Conservation (phyloP, 2,888 invertebrate species). For the Chirona hameri region DNA sequence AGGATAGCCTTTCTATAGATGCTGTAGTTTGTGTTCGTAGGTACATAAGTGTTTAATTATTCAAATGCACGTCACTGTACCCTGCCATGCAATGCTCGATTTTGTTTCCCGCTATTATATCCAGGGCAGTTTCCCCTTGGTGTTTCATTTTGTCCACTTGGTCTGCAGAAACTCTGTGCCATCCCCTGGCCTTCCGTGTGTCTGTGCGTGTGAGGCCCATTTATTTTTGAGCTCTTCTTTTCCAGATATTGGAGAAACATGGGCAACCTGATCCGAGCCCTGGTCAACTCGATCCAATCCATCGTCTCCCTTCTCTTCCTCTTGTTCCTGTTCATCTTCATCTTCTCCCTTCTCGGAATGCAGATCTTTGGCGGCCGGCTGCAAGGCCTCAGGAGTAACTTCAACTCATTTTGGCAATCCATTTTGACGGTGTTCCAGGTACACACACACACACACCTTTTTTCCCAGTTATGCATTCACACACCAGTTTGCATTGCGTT, state of each 20-base stretch:
- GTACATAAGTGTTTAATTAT: neutral
- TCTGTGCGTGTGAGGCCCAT: neutral
- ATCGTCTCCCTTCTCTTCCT: slow-evolving; percentile 95
- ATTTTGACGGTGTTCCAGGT: slow-evolving; percentile 99
- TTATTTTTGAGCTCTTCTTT: slow-evolving; percentile 39
- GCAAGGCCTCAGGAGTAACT: slow-evolving; percentile 92
- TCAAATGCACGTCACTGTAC: neutral
- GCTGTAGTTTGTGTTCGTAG: neutral
- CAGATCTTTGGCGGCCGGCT: slow-evolving; percentile 99
- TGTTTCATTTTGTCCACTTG: neutral
- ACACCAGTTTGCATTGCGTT: neutral
- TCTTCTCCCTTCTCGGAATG: slow-evolving; percentile 98
- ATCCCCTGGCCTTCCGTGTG: neutral
- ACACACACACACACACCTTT: slow-evolving; percentile 39
- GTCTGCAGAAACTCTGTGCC: neutral
- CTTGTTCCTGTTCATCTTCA: slow-evolving; percentile 98
- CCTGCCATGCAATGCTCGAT: neutral
- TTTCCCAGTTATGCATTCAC: neutral
- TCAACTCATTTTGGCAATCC: slow-evolving; percentile 98
- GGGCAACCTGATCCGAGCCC: slow-evolving; percentile 94
- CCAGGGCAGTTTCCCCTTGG: neutral
- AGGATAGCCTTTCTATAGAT: no score
- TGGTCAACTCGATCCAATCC: slow-evolving; percentile 98
- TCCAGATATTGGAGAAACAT: slow-evolving; percentile 96
- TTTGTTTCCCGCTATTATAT: neutral